Percentiles rank a stretch among this genome's conserved stretches.
phyloP scores from a whole-genome alignment of 2,888 invertebrate species.

The Nezara viridula region DNA sequence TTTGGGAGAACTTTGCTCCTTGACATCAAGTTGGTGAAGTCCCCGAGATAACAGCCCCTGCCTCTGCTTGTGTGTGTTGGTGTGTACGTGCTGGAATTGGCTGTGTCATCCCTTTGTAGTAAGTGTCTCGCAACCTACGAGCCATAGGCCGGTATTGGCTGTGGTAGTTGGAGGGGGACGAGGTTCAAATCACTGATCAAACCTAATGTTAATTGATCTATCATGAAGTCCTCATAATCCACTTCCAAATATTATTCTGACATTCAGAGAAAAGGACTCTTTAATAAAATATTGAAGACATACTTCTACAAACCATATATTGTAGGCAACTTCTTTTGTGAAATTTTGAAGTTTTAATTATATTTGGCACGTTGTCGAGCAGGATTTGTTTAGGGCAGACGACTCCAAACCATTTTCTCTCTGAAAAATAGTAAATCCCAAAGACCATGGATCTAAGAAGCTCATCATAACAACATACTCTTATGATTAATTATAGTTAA shows the following conservation, averaged over 20 bases:
- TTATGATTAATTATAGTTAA: too few species aligned
- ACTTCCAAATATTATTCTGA: background rate
- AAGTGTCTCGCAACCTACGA: background rate
- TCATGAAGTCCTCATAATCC: background rate
- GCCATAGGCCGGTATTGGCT: background rate
- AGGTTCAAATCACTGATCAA: background rate
- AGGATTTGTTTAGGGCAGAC: too few species aligned
- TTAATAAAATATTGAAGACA: too few species aligned
- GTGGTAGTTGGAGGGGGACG: background rate
- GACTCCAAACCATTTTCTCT: too few species aligned
- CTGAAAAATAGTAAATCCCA: too few species aligned
- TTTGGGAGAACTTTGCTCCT: conserved; percentile 27
- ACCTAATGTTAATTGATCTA: background rate
- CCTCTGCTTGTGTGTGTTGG: background rate
- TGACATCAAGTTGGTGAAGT: conserved; percentile 16
- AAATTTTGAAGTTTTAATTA: too few species aligned
- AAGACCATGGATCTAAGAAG: too few species aligned
- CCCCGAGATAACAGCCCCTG: background rate
- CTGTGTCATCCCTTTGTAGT: conserved; percentile 36
- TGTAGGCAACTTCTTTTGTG: too few species aligned
- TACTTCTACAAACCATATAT: too few species aligned
- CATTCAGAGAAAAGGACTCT: too few species aligned
- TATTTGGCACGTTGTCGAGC: too few species aligned
- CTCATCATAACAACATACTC: too few species aligned
- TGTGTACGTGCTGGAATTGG: background rate